Percentiles rank a stretch among this genome's conserved stretches.
Evolutionary conservation across 2,113 vertebrate genomes (phyloP).

Genomic region (Sylvia atricapilla): DNA sequence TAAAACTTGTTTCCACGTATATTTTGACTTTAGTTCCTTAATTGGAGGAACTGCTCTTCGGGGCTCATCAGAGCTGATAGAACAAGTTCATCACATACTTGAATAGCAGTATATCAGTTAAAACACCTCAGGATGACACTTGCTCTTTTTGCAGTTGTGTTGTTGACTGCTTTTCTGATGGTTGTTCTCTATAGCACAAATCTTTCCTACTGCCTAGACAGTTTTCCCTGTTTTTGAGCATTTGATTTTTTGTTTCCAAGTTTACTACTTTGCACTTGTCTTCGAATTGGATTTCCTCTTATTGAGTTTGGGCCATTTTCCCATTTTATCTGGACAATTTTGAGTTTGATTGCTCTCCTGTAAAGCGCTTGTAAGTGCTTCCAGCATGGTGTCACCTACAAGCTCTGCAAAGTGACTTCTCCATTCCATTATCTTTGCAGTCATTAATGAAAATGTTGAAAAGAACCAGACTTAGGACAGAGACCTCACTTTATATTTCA

Average conservation of each 20-base stretch:
- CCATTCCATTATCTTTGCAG: background rate
- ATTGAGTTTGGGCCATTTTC: background rate
- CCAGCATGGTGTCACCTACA: background rate
- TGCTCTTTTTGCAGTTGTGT: background rate
- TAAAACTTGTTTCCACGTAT: background rate
- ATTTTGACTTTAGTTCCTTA: background rate
- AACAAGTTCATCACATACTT: background rate
- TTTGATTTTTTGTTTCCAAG: background rate
- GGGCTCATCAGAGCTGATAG: background rate
- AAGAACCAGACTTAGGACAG: background rate
- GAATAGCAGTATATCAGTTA: background rate
- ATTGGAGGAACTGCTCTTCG: background rate
- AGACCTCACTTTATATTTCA: background rate
- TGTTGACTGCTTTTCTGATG: background rate
- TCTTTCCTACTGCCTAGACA: background rate
- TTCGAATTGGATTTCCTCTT: background rate
- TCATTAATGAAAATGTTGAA: background rate
- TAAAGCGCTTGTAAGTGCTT: background rate
- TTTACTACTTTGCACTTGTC: background rate
- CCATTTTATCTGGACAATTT: background rate
- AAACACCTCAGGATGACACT: background rate
- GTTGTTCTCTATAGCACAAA: background rate
- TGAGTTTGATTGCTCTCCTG: background rate
- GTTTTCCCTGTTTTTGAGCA: background rate
- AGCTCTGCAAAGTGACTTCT: background rate